phyloP scores from a whole-genome alignment of 2,113 vertebrate genomes.

The Sciurus niger region DNA sequence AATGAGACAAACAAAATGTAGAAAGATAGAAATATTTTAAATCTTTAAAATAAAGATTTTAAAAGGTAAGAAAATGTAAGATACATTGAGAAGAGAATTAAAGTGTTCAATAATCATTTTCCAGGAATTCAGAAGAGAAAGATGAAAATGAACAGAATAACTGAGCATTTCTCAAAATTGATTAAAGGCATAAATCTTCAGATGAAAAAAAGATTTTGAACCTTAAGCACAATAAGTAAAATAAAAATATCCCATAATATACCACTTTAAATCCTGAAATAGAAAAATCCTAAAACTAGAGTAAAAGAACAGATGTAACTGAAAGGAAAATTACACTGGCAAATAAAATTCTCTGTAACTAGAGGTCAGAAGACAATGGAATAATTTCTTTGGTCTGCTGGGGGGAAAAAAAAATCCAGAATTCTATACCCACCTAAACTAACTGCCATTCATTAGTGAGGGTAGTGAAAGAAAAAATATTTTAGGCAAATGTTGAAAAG shows the following conservation, averaged over 20 bases:
- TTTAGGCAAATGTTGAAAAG: not conserved
- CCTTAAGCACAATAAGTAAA: conserved; percentile 10
- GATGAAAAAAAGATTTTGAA: not conserved
- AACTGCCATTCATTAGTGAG: not conserved
- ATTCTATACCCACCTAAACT: not conserved
- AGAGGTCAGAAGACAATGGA: not conserved
- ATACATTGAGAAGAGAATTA: not conserved
- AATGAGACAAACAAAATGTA: not conserved
- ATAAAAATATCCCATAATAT: not conserved
- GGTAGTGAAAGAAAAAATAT: not conserved
- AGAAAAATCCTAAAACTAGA: not conserved
- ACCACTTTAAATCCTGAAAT: not conserved
- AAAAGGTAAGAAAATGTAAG: not conserved
- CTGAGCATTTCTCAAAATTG: not conserved
- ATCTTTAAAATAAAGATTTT: not conserved
- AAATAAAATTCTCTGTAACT: not conserved
- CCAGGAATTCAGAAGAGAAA: not conserved
- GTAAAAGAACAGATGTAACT: not conserved
- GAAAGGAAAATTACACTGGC: not conserved
- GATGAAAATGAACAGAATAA: not conserved
- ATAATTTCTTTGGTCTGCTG: not conserved
- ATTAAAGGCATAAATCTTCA: not conserved
- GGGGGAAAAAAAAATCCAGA: not conserved
- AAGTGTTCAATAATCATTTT: not conserved
- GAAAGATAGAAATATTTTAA: not conserved